Conservation (phyloP, 2,888 invertebrate genomes). For the Amiota communis region DNA sequence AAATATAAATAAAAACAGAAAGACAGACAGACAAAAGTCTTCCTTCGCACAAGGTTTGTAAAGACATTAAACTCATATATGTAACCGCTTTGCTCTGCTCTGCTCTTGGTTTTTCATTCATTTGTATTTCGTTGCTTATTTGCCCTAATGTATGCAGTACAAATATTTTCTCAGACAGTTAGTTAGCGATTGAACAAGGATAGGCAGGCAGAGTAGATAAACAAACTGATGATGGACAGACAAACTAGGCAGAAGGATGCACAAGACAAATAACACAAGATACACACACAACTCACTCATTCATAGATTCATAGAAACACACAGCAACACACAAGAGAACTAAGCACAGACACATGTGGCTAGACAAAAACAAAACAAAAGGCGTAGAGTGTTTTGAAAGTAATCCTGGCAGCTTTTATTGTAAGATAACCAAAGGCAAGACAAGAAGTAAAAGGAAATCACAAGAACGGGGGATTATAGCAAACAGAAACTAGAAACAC, state of each 20-base stretch:
- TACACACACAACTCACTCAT: neutral
- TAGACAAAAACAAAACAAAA: constrained; percentile 9
- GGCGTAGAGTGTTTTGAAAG: constrained; percentile 36
- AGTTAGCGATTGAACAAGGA: constrained; percentile 37
- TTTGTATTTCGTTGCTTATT: neutral
- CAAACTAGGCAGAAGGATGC: neutral
- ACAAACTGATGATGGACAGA: constrained; percentile 34
- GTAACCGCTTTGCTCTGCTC: neutral
- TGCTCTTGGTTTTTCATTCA: neutral
- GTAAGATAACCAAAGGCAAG: constrained; percentile 21
- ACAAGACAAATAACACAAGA: neutral
- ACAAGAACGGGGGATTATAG: constrained; percentile 4
- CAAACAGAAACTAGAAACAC: constrained; percentile 40
- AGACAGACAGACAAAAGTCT: too few species aligned
- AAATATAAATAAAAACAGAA: too few species aligned
- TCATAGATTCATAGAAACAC: too few species aligned
- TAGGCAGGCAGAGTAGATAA: constrained; percentile 15
- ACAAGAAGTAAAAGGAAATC: constrained; percentile 21
- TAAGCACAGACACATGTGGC: too few species aligned
- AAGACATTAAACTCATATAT: neutral
- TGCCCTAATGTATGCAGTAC: constrained; percentile 56
- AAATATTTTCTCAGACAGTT: constrained; percentile 64
- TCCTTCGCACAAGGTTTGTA: too few species aligned
- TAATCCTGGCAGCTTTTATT: constrained; percentile 6
- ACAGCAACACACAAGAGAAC: too few species aligned